Evolutionary conservation across 2,888 invertebrate species (phyloP).

Genomic region (Chydorus sphaericus): DNA sequence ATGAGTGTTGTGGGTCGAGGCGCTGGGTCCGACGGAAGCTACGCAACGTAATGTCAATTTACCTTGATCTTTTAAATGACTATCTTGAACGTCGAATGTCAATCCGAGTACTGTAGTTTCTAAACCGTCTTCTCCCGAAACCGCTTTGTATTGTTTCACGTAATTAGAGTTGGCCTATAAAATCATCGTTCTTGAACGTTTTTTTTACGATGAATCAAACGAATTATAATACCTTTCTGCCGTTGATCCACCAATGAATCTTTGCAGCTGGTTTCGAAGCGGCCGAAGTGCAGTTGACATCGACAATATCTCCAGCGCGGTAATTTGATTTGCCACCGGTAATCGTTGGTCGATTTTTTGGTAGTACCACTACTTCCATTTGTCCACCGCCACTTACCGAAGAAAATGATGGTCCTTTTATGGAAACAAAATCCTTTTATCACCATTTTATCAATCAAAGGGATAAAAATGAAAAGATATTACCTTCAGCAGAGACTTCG

Average conservation of each 20-base stretch:
- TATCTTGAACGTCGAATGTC: conserved; percentile 12
- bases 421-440: neutral
- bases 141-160: conserved; percentile 13
- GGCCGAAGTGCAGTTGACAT: conserved; percentile 15
- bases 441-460: neutral
- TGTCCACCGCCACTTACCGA: conserved; percentile 14
- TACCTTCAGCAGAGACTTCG: conserved; percentile 7
- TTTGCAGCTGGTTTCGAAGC: conserved; percentile 14
- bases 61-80: conserved; percentile 5
- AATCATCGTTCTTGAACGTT: neutral
- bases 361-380: conserved; percentile 14
- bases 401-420: neutral
- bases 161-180: conserved; percentile 12
- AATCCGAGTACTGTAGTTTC: conserved; percentile 13
- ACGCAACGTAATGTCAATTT: conserved; percentile 9
- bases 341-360: conserved; percentile 9
- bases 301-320: conserved; percentile 12
- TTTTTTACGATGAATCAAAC: no score
- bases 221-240: conserved; percentile 5
- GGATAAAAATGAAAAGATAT: neutral
- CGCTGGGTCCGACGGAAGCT: neutral
- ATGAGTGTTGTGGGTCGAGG: neutral
- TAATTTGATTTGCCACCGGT: conserved; percentile 10
- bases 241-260: conserved; percentile 12
- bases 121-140: conserved; percentile 9